Percentiles rank a stretch among this genome's conserved stretches.
Conservation (phyloP, 2,888 invertebrate genomes). For the Phorcus lineatus region DNA sequence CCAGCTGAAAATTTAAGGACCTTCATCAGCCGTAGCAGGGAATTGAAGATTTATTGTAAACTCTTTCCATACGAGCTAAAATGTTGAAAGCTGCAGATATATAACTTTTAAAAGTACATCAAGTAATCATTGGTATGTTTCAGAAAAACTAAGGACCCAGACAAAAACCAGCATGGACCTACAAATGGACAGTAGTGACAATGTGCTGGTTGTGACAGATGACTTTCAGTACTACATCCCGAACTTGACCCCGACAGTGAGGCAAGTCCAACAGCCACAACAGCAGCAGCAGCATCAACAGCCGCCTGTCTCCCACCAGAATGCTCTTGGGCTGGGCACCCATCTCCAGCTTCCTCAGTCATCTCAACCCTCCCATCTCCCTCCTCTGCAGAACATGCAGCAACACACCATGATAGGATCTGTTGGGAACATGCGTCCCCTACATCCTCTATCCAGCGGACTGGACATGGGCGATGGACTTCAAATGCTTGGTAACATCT, state of each 20-base stretch:
- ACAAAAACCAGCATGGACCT: not conserved
- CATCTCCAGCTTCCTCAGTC: not conserved
- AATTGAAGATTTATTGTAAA: too few relatives aligned
- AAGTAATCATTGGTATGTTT: too few relatives aligned
- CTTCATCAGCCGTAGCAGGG: too few relatives aligned
- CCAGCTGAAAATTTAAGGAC: too few relatives aligned
- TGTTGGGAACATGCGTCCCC: not conserved
- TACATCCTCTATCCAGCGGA: not conserved
- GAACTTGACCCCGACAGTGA: not conserved
- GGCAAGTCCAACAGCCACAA: not conserved
- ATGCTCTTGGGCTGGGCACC: not conserved
- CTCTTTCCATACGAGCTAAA: too few relatives aligned
- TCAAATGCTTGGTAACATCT: not conserved
- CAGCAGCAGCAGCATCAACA: not conserved
- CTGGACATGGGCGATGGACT: not conserved
- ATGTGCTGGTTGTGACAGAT: not conserved
- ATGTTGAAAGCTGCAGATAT: too few relatives aligned
- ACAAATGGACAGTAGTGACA: not conserved
- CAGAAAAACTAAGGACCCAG: not conserved
- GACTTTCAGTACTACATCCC: constrained; percentile 7
- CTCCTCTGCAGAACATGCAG: not conserved
- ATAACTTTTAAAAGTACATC: too few relatives aligned
- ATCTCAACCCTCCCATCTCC: not conserved
- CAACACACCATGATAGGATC: not conserved
- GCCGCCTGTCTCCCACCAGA: not conserved